Percentiles rank a stretch among this genome's conserved stretches.
Evolutionary conservation across 2,113 vertebrate genomes (phyloP).

Genomic region (Pagrus major): DNA sequence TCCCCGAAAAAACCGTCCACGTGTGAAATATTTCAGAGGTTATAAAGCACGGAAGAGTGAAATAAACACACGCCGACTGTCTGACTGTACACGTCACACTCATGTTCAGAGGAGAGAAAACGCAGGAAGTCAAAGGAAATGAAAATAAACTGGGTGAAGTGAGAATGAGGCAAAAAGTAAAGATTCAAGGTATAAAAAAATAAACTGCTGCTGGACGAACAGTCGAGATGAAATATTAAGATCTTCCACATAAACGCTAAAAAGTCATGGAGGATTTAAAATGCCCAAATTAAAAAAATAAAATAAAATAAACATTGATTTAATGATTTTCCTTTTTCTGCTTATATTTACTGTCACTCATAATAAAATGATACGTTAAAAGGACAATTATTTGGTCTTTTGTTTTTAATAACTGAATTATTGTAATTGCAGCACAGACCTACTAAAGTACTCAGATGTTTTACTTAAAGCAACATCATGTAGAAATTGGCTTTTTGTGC

Average conservation of each 20-base stretch:
- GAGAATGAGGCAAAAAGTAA: not conserved
- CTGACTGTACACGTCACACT: not conserved
- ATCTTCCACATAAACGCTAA: not conserved
- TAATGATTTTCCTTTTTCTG: no score
- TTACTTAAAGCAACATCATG: no score
- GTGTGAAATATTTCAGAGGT: not conserved
- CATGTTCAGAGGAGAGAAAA: not conserved
- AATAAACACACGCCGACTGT: not conserved
- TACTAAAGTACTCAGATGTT: no score
- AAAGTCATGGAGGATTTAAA: not conserved
- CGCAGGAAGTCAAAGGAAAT: not conserved
- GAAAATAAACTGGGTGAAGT: not conserved
- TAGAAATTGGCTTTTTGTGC: no score
- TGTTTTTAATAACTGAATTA: no score
- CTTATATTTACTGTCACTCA: not conserved
- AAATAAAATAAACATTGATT: not conserved
- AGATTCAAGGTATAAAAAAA: not conserved
- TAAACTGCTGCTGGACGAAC: not conserved
- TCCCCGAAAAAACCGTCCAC: not conserved
- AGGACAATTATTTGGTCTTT: no score
- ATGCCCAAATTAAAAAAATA: not conserved
- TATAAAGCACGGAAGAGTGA: not conserved
- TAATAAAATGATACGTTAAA: not conserved
- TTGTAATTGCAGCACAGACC: not conserved
- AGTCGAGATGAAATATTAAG: not conserved